Base-by-base conservation (phyloP, 2,888 invertebrate genomes). In the Altica lythri region DNA sequence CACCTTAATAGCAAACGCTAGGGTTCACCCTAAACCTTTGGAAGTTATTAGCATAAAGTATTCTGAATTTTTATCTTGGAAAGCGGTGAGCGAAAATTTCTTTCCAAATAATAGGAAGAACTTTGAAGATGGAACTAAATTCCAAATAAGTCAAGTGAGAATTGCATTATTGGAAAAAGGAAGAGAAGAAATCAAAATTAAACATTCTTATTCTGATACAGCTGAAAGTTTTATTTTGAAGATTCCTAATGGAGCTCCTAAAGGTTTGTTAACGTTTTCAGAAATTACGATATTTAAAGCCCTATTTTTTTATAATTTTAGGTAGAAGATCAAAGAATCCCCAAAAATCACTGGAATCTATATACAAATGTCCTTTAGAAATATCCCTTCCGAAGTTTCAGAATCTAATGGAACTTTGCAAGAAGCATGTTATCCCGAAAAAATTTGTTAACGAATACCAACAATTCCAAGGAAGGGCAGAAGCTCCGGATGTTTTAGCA, bases 1-100 rank as follows among this genome's bases (percentile, higher is more conserved):
- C 8, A 45, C 44, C 4, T 9, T 51, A 32, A 32, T 51, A 34
- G 9, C 3, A 10, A 43, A 51, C 27, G 34, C 44, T 3, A 51
- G 51, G 18, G 37, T 44, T 25, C 17, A 44, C 19, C 51, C 51
- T 3, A 43, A 22, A 29, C 51, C 45, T 25, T 45, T 44, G 19
- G 13, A 50, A 43, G 50, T 50, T 6, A 10, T 30, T 4, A 9
- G 4, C 13, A 9, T 43, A 19, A 29, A 44, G 16, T 14, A 30
- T 18, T 32, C 42, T 14, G 49, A 49, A 12, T 49, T 49, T 27
- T 6, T 45, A 10, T 12, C 10, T n/a, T 49, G 50, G 43, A 50
- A 50, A 29, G 16, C 29, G 10, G 8, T 12, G 6, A 17, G 19
- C 14, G 4, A 22, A 22, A 22, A 22, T 8, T 5, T 22, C 22